Percentiles rank a stretch among this genome's conserved stretches.
These are phyloP conservation scores for Leptobrachium leishanense DNA, from an alignment of 2,113 vertebrate genomes.

Conservation along the genomic window DNA sequence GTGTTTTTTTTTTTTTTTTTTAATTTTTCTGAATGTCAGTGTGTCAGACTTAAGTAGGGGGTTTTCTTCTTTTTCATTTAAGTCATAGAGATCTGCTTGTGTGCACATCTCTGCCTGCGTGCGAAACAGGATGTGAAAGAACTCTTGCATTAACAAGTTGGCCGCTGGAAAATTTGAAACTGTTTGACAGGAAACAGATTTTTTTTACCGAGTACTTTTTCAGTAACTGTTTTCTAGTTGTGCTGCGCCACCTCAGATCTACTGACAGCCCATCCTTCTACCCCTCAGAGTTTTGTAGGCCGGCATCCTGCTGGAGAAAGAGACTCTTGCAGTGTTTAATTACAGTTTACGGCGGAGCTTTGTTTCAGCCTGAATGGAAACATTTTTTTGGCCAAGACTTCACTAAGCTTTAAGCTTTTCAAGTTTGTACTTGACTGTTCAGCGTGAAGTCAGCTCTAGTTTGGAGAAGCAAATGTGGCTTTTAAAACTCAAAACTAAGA, in stretches of 20 bases:
- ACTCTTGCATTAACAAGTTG: background rate
- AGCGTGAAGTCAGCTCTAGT: slow-evolving; percentile 13
- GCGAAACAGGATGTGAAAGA: slow-evolving; percentile 2
- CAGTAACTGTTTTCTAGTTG: no score
- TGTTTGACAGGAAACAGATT: background rate
- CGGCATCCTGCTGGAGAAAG: background rate
- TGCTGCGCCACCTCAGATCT: no score
- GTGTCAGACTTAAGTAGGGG: no score
- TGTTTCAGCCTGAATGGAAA: slow-evolving; percentile 18
- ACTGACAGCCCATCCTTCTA: background rate
- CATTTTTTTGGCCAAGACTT: slow-evolving; percentile 10
- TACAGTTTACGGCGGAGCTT: slow-evolving; percentile 9
- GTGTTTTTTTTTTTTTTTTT: no score
- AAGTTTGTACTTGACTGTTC: slow-evolving; percentile 38
- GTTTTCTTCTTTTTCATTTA: background rate
- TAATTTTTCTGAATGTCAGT: no score
- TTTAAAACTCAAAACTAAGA: background rate
- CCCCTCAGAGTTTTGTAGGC: background rate
- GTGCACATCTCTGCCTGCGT: background rate
- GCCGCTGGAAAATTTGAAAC: background rate
- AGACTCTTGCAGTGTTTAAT: background rate
- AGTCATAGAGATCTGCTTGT: background rate
- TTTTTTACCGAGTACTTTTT: background rate
- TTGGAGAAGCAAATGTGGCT: background rate
- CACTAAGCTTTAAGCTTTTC: slow-evolving; percentile 13